Base-by-base conservation (phyloP, 2,113 vertebrate genomes). In the Phylloscopus trochilus region DNA sequence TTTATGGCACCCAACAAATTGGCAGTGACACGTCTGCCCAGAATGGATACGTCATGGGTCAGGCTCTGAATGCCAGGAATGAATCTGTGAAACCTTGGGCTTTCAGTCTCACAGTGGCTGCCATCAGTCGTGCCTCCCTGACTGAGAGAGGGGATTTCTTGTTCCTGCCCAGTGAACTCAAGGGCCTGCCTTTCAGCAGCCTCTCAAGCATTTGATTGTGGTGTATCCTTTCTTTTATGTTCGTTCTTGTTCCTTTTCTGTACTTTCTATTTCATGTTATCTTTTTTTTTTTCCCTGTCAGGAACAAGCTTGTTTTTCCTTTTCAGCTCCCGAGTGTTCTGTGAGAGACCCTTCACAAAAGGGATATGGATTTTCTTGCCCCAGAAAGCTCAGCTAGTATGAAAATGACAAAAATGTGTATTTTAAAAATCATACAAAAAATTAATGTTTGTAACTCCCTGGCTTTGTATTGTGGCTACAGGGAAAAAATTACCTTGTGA, bases 321-420 rank as follows among this genome's bases (percentile, higher is more conserved):
- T 96, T 92, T 86, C 87, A 93, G 3, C 52, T 92, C 41, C 62
- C 4, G 4, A 70, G 44, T 9, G 6, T 64, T 91, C 76, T 97
- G 49, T 44, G 82, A 86, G 91, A 93, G 67, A 78, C 82, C 63
- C 51, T 92, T 90, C 86, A 93, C 94, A 94, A 94, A 97, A 94
- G 69, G 73, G 58, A 73, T 92, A 95, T 96, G 77, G 90, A 94
- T 92, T 92, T 93, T 93, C 85, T 84, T 90, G 80, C 41, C 64
- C 88, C 31, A 39, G 60, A 83, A 93, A 87, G 44, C 79, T 91
- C 67, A 2, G 18, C 79, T 96, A 81, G 73, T 87, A 73, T 90
- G 70, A 63, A 77, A 86, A 77, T 86, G 24, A 86, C 74, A 88
- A 94, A 95, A 87, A 87, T 26, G 76, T 4, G 7, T 70, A 5